A percentile compares a stretch with the other conserved stretches of the same genome.
phyloP scores from a whole-genome alignment of 2,113 vertebrate genomes.

The Zonotrichia leucophrys region DNA sequence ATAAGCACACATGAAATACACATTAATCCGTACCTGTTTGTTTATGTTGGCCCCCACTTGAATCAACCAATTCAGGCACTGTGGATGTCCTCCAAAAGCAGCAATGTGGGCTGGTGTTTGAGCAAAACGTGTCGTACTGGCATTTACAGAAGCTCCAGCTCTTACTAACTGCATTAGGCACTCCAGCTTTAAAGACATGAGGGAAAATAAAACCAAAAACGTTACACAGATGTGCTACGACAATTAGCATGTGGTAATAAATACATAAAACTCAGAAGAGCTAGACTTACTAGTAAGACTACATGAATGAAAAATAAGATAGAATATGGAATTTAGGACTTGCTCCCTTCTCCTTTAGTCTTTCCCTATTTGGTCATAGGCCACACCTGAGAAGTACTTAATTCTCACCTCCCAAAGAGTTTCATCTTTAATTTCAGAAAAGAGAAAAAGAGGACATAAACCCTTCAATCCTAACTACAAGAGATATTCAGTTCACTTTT shows the following conservation, averaged over 20 bases:
- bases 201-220: neutral
- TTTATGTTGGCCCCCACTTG: constrained; percentile 92
- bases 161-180: constrained; percentile 89
- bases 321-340: neutral
- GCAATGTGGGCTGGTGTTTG: constrained; percentile 94
- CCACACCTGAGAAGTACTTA: neutral
- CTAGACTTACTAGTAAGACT: neutral
- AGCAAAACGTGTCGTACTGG: constrained; percentile 86
- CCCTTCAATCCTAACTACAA: neutral
- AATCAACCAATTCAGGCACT: constrained; percentile 91
- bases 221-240: neutral
- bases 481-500: neutral
- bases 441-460: neutral
- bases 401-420: neutral
- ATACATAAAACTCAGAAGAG: neutral
- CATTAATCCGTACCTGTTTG: constrained; percentile 81
- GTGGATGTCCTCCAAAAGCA: constrained; percentile 92
- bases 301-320: neutral
- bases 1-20: neutral
- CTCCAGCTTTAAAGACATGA: constrained; percentile 82
- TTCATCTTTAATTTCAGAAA: neutral
- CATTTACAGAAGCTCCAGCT: constrained; percentile 89
- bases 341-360: neutral
- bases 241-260: neutral
- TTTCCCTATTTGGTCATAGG: neutral